These are phyloP conservation scores for Pocillopora damicornis DNA, from an alignment of 64 coral and sea anemone species.

Conservation along the genomic window DNA sequence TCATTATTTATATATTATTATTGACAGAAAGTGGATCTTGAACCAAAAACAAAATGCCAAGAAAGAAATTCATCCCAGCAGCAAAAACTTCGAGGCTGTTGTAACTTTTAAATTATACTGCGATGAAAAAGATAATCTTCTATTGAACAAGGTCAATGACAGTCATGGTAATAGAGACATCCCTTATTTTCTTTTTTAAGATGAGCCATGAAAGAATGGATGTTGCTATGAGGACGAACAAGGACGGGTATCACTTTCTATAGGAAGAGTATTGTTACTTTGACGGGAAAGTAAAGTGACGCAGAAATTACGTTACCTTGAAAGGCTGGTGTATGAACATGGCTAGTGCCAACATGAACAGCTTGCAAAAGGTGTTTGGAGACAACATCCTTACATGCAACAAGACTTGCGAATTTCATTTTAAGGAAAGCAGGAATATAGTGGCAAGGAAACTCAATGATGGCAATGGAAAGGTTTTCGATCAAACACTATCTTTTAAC, in stretches of 20 bases:
- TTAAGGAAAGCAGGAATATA: conserved; percentile 25
- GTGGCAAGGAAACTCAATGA: neutral
- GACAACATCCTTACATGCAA: neutral
- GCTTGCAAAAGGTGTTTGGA: conserved; percentile 13
- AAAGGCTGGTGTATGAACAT: conserved; percentile 23
- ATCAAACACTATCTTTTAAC: neutral
- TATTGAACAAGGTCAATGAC: neutral
- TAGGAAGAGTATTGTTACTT: neutral
- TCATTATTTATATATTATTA: neutral
- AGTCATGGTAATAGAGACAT: neutral
- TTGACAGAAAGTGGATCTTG: neutral
- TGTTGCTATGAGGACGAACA: neutral
- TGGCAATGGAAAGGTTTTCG: conserved; percentile 12
- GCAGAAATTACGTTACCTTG: neutral
- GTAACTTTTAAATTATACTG: conserved; percentile 1
- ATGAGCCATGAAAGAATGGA: neutral
- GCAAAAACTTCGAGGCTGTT: conserved; percentile 1
- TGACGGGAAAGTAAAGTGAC: conserved; percentile 8
- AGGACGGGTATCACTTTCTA: neutral
- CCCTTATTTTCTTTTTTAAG: neutral
- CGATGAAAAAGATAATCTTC: neutral
- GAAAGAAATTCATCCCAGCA: neutral
- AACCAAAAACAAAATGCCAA: neutral
- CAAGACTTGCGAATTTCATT: conserved; percentile 46
- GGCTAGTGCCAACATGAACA: conserved; percentile 31